A percentile compares a stretch with the other conserved stretches of the same genome.
phyloP scores from a whole-genome alignment of 2,797 vertebrate genomes.

The Uromys caudimaculatus region DNA sequence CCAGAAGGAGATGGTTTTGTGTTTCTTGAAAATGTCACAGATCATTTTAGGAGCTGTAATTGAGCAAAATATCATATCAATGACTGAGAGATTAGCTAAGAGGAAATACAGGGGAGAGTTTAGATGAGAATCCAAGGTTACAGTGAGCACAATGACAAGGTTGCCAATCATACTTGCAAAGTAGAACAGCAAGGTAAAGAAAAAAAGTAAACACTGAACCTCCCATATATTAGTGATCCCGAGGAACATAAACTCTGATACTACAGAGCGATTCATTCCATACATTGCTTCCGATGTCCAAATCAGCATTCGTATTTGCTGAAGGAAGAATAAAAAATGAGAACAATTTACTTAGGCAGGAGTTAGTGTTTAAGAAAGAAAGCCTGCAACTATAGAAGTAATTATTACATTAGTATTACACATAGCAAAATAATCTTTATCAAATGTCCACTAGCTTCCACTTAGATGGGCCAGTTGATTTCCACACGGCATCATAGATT shows the following conservation, averaged over 20 bases:
- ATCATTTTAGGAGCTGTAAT: conserved; percentile 73
- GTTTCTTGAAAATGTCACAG: conserved; percentile 65
- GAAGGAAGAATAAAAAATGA: conserved; percentile 55
- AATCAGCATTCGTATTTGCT: neutral
- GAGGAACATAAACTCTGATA: conserved; percentile 73
- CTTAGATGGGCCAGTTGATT: neutral
- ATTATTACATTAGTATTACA: neutral
- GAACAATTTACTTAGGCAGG: neutral
- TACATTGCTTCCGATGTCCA: neutral
- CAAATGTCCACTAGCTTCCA: neutral
- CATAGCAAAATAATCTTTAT: neutral
- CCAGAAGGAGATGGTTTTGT: conserved; percentile 73
- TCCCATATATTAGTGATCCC: conserved; percentile 64
- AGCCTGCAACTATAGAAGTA: neutral
- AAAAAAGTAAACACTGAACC: conserved; percentile 58
- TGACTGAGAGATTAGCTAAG: conserved; percentile 70
- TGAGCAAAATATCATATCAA: conserved; percentile 69
- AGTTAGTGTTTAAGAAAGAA: neutral
- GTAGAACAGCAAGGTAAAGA: conserved; percentile 72
- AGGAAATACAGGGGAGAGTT: conserved; percentile 75
- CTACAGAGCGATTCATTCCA: conserved; percentile 49
- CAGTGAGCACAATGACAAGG: conserved; percentile 65
- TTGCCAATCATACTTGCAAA: conserved; percentile 73
- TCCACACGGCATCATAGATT: neutral
- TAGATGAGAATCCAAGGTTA: conserved; percentile 62